Base-by-base conservation (phyloP, 1,140 invertebrate species). In the Hylaeus anthracinus region DNA sequence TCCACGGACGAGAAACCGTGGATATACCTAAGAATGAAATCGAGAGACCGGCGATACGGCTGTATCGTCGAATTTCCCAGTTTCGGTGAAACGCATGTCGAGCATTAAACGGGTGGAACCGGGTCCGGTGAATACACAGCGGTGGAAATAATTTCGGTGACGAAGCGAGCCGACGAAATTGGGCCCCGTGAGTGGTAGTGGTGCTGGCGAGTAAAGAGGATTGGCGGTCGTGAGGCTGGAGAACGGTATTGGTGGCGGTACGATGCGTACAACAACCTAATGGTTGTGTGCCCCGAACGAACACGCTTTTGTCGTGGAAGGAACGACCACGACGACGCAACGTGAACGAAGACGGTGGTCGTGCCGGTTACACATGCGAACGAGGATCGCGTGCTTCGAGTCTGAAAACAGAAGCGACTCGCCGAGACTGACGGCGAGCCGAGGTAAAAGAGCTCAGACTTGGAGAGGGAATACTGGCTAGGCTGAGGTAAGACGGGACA, bases 361-460 rank as follows among this genome's bases (percentile, higher is more conserved):
- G 83, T 83, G 76, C 69, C 84, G 72, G 81, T 86, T 86, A 81
- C 69, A 88, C 89, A 89, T 83, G 88, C 87, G 89, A 91, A 88
- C 85, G 88, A 90, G 85, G 85, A 92, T 92, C 89, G 91, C 91
- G 90, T 92, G 91, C 86, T 88, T 81, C 81, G 84, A 83, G 82
- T 84, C 83, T 90, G 90, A 89, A 89, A 91, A 92, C 90, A 91
- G 91, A 91, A 92, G 91, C 91, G 88, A 87, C 87, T 90, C 85
- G 84, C 86, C 85, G 72, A 88, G 85, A 88, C 86, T 90, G 84
- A 90, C 84, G 86, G 82, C 77, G 86, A 89, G 70, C 77, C n/a
- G 65, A 72, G 74, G 75, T 75, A 85, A 84, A 85, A 83, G 85
- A 79, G 74, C 63, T 51, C 67, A 53, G 55, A 43, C 56, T 26